Evolutionary conservation across 2,113 vertebrate genomes (phyloP).

Genomic region (Anseranas semipalmata): DNA sequence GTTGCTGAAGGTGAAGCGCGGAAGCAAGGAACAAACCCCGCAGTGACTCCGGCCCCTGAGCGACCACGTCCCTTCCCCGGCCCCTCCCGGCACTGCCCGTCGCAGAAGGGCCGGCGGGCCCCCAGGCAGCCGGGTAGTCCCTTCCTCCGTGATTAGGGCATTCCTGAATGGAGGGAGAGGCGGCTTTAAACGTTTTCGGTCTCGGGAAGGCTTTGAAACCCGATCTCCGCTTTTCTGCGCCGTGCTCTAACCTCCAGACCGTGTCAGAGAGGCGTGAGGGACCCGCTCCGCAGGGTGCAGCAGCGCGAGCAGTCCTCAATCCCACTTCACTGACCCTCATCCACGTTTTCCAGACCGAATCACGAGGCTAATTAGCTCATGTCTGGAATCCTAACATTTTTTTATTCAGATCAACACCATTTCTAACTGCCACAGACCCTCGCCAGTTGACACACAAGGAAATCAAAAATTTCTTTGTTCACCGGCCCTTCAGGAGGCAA

Average conservation of each 20-base stretch:
- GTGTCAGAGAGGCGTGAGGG: not conserved
- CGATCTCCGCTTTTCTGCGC: not conserved
- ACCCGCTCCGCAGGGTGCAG: not conserved
- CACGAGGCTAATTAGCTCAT: too few species aligned
- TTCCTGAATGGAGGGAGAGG: not conserved
- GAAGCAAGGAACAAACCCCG: not conserved
- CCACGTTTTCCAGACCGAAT: too few species aligned
- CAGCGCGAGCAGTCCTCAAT: fast-evolving
- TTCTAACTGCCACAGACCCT: too few species aligned
- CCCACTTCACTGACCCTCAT: too few species aligned
- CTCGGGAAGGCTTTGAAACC: not conserved
- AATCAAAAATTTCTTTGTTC: not conserved
- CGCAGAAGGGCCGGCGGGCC: not conserved
- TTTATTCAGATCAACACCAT: too few species aligned
- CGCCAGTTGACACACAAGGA: too few species aligned
- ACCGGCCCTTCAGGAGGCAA: not conserved
- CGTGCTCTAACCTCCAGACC: not conserved
- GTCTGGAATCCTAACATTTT: too few species aligned
- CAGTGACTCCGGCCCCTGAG: not conserved
- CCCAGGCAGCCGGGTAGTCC: too few species aligned
- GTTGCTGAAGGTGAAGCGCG: not conserved
- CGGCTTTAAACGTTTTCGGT: not conserved
- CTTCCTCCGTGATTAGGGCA: not conserved
- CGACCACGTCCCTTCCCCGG: not conserved
- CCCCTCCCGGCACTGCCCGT: not conserved